Evolutionary conservation across 2,888 invertebrate genomes (phyloP).

Genomic region (Habroteleia sp.): DNA sequence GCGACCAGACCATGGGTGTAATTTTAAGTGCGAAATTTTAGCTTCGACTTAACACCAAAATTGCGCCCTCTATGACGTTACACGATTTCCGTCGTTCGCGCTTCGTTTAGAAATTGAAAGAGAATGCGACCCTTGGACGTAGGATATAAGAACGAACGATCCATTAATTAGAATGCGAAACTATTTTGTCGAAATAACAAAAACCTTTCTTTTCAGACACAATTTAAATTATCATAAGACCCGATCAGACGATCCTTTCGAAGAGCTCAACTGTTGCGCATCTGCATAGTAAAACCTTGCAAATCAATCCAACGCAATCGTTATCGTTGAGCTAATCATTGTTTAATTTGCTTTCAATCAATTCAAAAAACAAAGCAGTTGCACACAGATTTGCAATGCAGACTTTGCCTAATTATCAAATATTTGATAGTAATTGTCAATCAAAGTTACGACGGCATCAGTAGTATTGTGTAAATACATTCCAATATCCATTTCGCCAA

Average conservation of each 20-base stretch:
- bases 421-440: too few species aligned
- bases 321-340: too few species aligned
- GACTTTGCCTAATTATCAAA: too few species aligned
- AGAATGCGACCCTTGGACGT: background rate
- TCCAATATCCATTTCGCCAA: too few species aligned
- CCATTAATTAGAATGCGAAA: constrained; percentile 3
- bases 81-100: constrained; percentile 3
- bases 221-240: constrained; percentile 3
- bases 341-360: too few species aligned
- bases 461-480: too few species aligned
- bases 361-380: too few species aligned
- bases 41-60: background rate
- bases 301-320: too few species aligned
- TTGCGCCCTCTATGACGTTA: constrained; percentile 3
- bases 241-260: constrained; percentile 11
- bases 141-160: constrained; percentile 5
- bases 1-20: constrained; percentile 32
- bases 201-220: constrained; percentile 37
- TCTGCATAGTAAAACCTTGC: too few species aligned
- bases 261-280: too few species aligned
- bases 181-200: constrained; percentile 21
- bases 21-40: constrained; percentile 7
- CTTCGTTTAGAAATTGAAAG: constrained; percentile 1
- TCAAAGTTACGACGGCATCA: background rate
- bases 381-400: too few species aligned